These are phyloP conservation scores for Ariolimax columbianus DNA, from an alignment of 2,888 invertebrate genomes.

Conservation along the genomic window DNA sequence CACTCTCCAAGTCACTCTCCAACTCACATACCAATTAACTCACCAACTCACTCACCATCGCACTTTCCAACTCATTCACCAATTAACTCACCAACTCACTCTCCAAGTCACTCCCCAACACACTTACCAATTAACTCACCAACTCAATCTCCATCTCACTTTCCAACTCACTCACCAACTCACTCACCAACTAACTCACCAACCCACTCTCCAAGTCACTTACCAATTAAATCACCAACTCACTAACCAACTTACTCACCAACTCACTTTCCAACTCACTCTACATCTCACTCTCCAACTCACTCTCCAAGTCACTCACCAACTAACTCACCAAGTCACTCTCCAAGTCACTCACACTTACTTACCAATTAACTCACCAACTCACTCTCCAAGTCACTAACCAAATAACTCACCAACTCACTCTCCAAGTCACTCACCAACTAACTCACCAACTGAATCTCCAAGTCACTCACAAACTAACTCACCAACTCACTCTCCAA, in stretches of 20 bases:
- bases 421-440: background rate
- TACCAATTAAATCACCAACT: too few species aligned
- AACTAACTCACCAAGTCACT: background rate
- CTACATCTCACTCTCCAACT: too few species aligned
- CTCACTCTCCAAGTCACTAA: background rate
- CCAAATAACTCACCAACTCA: too few species aligned
- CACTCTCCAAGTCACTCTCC: too few species aligned
- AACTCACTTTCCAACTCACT: background rate
- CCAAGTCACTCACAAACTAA: background rate
- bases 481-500: background rate
- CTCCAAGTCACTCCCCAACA: background rate
- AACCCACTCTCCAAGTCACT: background rate
- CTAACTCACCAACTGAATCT: background rate
- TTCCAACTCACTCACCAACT: background rate
- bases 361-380: background rate
- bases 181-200: background rate
- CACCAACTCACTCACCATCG: too few species aligned
- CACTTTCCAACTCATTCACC: background rate
- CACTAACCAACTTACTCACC: background rate
- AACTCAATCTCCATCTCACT: background rate
- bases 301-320: background rate
- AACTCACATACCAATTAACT: too few species aligned
- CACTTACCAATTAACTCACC: background rate
- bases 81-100: background rate
- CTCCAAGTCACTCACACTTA: background rate